These are phyloP conservation scores for Melinaea marsaeus DNA, from an alignment of 2,888 invertebrate species.

Conservation along the genomic window DNA sequence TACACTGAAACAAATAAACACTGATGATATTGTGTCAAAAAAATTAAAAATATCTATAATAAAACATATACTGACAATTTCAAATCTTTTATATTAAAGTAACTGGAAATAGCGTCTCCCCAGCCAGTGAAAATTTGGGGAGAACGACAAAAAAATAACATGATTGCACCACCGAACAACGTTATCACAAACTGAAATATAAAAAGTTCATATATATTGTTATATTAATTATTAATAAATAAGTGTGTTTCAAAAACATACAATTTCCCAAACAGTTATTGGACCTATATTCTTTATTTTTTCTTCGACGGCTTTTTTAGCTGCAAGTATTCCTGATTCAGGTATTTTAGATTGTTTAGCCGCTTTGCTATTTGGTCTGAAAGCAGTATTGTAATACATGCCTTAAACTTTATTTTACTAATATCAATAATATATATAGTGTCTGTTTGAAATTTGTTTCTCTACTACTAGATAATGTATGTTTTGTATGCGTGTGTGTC, in stretches of 20 bases:
- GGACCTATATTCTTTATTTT: slow-evolving; percentile 47
- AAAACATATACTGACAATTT: slow-evolving; percentile 45
- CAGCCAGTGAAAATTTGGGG: slow-evolving; percentile 62
- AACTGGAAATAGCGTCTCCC: slow-evolving; percentile 46
- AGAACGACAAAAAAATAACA: slow-evolving; percentile 54
- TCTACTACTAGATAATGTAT: too few relatives aligned
- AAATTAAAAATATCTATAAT: slow-evolving; percentile 8
- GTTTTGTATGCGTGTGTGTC: too few relatives aligned
- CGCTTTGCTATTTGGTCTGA: slow-evolving; percentile 77
- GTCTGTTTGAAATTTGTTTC: too few relatives aligned
- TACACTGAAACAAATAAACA: slow-evolving; percentile 38
- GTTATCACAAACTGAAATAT: slow-evolving; percentile 56
- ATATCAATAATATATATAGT: too few relatives aligned
- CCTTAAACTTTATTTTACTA: too few relatives aligned
- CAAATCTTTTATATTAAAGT: slow-evolving; percentile 35
- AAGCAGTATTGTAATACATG: slow-evolving; percentile 11
- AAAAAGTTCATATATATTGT: slow-evolving; percentile 1
- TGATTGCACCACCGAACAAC: slow-evolving; percentile 41
- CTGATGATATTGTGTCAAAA: slow-evolving; percentile 6
- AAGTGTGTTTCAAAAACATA: slow-evolving; percentile 34
- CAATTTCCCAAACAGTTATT: slow-evolving; percentile 57
- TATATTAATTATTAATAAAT: too few relatives aligned
- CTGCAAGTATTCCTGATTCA: slow-evolving; percentile 47
- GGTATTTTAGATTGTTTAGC: slow-evolving; percentile 74
- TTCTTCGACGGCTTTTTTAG: slow-evolving; percentile 43